phyloP scores from a whole-genome alignment of 1,140 invertebrate genomes.

The Apis dorsata region DNA sequence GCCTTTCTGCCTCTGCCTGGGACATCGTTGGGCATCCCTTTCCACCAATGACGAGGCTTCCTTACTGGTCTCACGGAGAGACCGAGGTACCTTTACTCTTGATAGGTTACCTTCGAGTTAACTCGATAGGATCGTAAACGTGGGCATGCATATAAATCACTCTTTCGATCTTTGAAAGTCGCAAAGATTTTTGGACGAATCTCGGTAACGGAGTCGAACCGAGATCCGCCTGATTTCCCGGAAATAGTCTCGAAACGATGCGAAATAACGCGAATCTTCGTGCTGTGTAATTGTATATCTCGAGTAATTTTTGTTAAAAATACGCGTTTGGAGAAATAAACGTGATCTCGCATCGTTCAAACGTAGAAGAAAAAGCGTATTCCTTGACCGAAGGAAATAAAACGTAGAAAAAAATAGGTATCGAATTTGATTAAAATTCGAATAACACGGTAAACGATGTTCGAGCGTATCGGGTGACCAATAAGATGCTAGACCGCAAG shows the following conservation, averaged over 20 bases:
- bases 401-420: background rate
- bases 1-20: constrained; percentile 57
- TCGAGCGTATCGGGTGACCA: constrained; percentile 1
- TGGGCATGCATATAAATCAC: constrained; percentile 56
- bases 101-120: constrained; percentile 67
- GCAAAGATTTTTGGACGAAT: constrained; percentile 30
- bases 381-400: background rate
- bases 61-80: constrained; percentile 62
- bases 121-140: constrained; percentile 62
- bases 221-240: background rate
- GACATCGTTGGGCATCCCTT: constrained; percentile 66
- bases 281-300: too few relatives aligned
- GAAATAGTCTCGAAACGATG: background rate
- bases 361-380: background rate
- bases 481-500: background rate
- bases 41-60: constrained; percentile 65
- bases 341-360: too few relatives aligned
- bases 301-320: too few relatives aligned
- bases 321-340: too few relatives aligned
- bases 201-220: background rate
- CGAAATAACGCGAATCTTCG: background rate
- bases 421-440: background rate
- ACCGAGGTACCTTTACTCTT: constrained; percentile 57
- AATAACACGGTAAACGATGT: background rate
- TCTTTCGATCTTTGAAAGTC: constrained; percentile 28